Evolutionary conservation across 2,113 vertebrate genomes (phyloP).

Genomic region (Globicephala melas): DNA sequence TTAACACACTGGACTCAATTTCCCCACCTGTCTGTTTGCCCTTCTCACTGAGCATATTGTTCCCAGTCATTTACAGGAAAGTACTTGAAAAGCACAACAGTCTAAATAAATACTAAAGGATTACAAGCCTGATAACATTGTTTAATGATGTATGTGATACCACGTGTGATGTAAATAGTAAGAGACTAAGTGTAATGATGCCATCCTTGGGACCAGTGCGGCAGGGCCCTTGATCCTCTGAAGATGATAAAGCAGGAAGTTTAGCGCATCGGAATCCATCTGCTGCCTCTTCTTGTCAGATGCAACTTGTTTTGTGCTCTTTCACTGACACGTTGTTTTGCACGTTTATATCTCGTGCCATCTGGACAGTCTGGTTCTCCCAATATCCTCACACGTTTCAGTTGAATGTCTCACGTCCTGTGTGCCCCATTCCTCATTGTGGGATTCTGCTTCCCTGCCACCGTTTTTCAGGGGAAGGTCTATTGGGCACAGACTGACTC

Average conservation of each 20-base stretch:
- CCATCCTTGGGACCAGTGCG: background rate
- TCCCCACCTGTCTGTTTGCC: background rate
- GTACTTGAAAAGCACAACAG: background rate
- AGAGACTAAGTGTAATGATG: background rate
- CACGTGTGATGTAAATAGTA: background rate
- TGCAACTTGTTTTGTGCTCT: background rate
- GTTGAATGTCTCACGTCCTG: background rate
- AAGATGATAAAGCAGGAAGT: too few relatives aligned
- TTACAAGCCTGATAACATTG: background rate
- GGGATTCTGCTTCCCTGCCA: background rate
- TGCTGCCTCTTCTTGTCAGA: background rate
- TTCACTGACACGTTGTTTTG: background rate
- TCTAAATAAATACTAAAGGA: background rate
- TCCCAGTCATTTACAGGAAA: background rate
- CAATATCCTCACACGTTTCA: background rate
- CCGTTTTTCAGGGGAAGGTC: too few relatives aligned
- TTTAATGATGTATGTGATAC: background rate
- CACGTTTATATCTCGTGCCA: background rate
- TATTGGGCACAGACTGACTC: accelerated
- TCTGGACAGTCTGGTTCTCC: background rate
- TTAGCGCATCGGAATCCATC: background rate
- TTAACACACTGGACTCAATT: background rate
- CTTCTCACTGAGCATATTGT: background rate
- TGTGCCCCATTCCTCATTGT: background rate
- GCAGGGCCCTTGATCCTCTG: background rate